phyloP scores from a whole-genome alignment of 2,113 vertebrate species.

The Acrocephalus arundinaceus region DNA sequence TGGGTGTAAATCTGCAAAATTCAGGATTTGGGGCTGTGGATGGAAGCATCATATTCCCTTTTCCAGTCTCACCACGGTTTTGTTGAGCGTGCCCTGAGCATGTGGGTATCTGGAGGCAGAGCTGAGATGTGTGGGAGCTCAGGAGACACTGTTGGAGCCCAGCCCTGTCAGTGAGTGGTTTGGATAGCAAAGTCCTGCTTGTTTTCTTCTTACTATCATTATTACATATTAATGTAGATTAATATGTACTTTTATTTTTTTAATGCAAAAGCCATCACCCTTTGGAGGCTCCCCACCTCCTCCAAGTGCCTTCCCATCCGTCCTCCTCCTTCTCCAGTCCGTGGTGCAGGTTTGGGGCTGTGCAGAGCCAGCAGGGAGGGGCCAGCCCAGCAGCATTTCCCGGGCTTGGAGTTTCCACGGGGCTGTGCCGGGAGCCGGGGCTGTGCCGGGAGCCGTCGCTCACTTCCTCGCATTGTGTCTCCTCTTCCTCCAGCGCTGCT shows the following conservation, averaged over 20 bases:
- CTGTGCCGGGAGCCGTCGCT: not conserved
- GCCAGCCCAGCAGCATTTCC: not conserved
- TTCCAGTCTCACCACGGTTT: not conserved
- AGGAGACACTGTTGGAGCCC: not conserved
- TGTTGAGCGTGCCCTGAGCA: fast-evolving
- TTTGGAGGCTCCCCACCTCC: not conserved
- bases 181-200: not conserved
- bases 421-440: too few species aligned
- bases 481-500: slow-evolving; percentile 83
- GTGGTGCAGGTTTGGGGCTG: not conserved
- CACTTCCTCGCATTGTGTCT: slow-evolving; percentile 34
- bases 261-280: not conserved
- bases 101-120: not conserved
- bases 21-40: not conserved
- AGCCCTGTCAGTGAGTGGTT: fast-evolving
- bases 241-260: not conserved
- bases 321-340: fast-evolving
- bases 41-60: not conserved
- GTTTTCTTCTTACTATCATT: not conserved
- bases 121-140: not conserved
- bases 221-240: too few species aligned
- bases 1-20: not conserved
- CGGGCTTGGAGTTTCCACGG: not conserved
- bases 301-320: not conserved
- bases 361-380: not conserved